Evolutionary conservation across 2,113 vertebrate genomes (phyloP), one percentile per base, ranked within the genome.

Genomic region (Chrysochloris asiatica): DNA sequence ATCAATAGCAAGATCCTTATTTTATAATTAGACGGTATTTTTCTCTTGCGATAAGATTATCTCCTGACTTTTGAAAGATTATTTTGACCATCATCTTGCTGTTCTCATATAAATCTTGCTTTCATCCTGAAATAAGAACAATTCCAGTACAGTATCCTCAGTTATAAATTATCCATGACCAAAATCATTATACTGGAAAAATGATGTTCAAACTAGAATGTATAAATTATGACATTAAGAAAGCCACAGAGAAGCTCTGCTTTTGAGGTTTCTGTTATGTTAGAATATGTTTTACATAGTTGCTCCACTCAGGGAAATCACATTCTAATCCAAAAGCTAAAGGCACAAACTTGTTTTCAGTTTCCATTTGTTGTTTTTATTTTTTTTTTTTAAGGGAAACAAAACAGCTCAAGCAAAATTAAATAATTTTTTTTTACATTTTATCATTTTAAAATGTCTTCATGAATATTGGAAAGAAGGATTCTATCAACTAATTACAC

Each of bases 141-240:
- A 83, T 88, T 95, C 50, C 54, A 89, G 16, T 26, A 65, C 6
- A 59, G 30, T 21, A 67, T 65, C 76, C 63, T 87, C 21, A 73
- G 77, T 24, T 83, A 95, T 65, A 63, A 95, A 95, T 90, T 95
- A 96, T 82, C 93, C 61, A 50, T 13, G 8, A 95, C 89, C 83
- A 88, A 95, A 91, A 71, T 82, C 86, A 94, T 95, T 93, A 87
- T 45, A 72, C 73, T 86, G 82, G 36, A n/a, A 90, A 85, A 96
- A 92, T 26, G 72, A 92, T 94, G 87, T 88, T 95, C 75, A 93
- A 56, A 77, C 41, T 79, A 73, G 83, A 69, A 16, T 93, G 61
- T 63, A 19, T 83, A 54, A 95, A 36, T 28, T 69, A 83, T 26
- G 61, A 67, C 47, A 54, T 7, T 63, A 82, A 91, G 81, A 87